A percentile compares a stretch with the other conserved stretches of the same genome.
phyloP scores from a whole-genome alignment of 37 sponge, comb jelly and placozoan species.

The Mnemiopsis leidyi region DNA sequence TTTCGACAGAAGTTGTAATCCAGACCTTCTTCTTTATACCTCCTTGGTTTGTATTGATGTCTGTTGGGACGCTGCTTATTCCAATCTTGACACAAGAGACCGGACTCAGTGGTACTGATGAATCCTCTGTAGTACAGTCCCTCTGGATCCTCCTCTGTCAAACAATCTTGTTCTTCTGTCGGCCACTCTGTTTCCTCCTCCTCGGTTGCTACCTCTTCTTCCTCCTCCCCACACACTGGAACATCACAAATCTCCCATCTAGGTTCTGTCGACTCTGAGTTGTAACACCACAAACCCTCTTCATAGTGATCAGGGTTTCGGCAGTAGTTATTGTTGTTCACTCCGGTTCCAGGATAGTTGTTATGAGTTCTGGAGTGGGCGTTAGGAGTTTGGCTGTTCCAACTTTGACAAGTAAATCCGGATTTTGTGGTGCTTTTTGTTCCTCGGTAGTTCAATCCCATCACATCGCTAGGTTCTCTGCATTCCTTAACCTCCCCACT shows the following conservation, averaged over 20 bases:
- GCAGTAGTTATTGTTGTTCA: background rate
- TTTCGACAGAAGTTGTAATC: background rate
- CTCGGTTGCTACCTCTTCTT: background rate
- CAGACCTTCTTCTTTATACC: background rate
- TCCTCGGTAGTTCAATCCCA: background rate
- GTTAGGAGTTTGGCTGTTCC: background rate
- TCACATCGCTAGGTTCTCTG: background rate
- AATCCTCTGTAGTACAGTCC: background rate
- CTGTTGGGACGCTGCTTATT: background rate
- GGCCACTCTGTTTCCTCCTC: background rate
- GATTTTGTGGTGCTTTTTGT: background rate
- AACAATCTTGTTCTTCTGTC: background rate
- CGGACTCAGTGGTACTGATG: background rate
- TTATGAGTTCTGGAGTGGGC: background rate
- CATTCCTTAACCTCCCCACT: background rate
- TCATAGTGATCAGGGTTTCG: background rate
- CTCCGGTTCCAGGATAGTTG: background rate
- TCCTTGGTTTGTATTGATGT: background rate
- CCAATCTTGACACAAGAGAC: background rate
- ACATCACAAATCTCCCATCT: background rate
- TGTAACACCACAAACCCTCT: background rate
- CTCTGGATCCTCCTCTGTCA: background rate
- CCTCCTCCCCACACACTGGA: background rate
- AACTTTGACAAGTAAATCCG: background rate
- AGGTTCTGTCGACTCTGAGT: background rate